phyloP scores from a whole-genome alignment of 2,797 vertebrate species.

The Hemibagrus guttatus region DNA sequence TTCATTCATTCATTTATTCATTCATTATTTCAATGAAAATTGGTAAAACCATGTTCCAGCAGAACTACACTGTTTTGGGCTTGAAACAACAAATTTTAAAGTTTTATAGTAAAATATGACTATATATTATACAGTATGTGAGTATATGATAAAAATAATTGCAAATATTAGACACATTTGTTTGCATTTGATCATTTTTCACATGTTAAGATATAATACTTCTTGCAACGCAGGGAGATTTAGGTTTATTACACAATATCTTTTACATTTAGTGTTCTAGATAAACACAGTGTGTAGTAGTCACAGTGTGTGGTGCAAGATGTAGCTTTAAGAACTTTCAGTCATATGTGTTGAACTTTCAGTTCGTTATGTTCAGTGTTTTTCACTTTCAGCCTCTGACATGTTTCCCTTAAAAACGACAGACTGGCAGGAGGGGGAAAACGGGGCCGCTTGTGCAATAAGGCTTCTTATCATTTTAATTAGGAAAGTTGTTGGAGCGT shows the following conservation, averaged over 20 bases:
- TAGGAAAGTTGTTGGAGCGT: constrained; percentile 79
- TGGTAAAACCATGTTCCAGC: too few species aligned
- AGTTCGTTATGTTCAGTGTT: constrained; percentile 48
- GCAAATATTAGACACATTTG: background rate
- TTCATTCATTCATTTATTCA: too few species aligned
- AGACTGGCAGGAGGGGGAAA: constrained; percentile 51
- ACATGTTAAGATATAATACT: background rate
- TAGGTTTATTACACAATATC: background rate
- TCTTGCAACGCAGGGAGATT: background rate
- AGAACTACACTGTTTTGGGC: too few species aligned
- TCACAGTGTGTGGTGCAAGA: background rate
- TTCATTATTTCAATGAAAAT: too few species aligned
- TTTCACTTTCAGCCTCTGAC: constrained; percentile 56
- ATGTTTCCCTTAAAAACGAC: constrained; percentile 72
- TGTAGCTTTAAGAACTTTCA: constrained; percentile 9
- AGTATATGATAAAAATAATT: too few species aligned
- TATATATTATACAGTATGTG: too few species aligned
- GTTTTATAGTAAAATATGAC: too few species aligned
- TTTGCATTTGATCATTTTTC: background rate
- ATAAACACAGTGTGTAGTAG: background rate
- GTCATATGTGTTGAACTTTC: constrained; percentile 39
- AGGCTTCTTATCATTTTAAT: constrained; percentile 85
- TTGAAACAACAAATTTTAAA: too few species aligned
- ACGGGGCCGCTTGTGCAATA: constrained; percentile 75
- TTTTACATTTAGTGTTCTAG: background rate